phyloP scores from a whole-genome alignment of 2,888 invertebrate species.

The Cosmia trapezina region DNA sequence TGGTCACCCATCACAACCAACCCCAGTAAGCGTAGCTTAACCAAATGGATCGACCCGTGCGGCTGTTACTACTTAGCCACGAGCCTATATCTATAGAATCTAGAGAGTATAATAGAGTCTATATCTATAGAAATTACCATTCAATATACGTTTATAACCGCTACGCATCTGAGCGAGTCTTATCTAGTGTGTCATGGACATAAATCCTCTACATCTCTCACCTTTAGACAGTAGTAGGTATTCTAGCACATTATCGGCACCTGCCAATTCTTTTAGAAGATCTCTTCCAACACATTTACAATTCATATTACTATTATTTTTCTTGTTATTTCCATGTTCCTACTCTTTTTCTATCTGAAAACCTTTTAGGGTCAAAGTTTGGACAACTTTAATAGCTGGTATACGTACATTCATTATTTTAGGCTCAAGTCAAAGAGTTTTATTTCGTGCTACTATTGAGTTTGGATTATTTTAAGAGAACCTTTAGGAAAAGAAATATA shows the following conservation, averaged over 20 bases:
- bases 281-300: background rate
- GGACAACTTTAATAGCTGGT: background rate
- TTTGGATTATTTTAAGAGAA: background rate
- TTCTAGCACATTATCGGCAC: background rate
- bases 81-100: no score
- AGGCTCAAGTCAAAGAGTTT: background rate
- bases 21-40: no score
- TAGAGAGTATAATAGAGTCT: no score
- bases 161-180: background rate
- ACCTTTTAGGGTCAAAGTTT: constrained; percentile 26
- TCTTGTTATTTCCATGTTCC: constrained; percentile 10
- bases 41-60: no score
- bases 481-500: background rate
- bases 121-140: background rate
- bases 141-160: background rate
- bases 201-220: background rate
- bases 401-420: constrained; percentile 6
- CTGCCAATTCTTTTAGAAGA: background rate
- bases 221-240: background rate
- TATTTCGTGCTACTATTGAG: background rate
- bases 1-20: no score
- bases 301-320: constrained; percentile 6
- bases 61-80: no score
- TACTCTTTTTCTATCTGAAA: background rate
- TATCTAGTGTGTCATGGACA: background rate